These are phyloP conservation scores for Chymomyza amoena DNA, from an alignment of 2,888 invertebrate genomes.

Conservation along the genomic window DNA sequence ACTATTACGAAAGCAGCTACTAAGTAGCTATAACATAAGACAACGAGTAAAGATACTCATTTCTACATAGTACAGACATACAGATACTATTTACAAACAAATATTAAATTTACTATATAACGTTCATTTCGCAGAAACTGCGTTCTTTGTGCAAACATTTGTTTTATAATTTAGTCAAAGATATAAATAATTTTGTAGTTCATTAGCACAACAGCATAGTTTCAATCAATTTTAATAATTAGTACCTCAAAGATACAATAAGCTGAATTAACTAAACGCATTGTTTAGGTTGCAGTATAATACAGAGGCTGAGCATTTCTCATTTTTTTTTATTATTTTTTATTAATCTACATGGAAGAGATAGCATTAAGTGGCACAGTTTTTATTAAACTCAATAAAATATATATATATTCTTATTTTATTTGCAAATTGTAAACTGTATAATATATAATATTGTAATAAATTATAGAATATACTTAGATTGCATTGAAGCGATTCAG, in stretches of 20 bases:
- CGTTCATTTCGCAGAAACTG: background rate
- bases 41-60: background rate
- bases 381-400: too few species aligned
- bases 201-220: background rate
- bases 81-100: background rate
- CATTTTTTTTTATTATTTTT: too few species aligned
- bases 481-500: too few species aligned
- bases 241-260: background rate
- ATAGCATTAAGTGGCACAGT: too few species aligned
- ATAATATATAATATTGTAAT: too few species aligned
- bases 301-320: too few species aligned
- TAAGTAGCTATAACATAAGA: background rate
- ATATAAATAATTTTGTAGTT: background rate
- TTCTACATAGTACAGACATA: background rate
- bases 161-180: background rate
- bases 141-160: background rate
- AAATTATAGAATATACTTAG: too few species aligned
- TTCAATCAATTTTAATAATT: conserved; percentile 2
- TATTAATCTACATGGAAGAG: too few species aligned
- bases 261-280: background rate
- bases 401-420: too few species aligned
- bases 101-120: too few species aligned
- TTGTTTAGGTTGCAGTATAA: background rate
- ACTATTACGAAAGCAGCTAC: background rate
- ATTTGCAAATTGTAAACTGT: too few species aligned